Percentiles rank a stretch among this genome's conserved stretches.
These are phyloP conservation scores for Sinella curviseta DNA, from an alignment of 1,140 invertebrate species.

Conservation along the genomic window DNA sequence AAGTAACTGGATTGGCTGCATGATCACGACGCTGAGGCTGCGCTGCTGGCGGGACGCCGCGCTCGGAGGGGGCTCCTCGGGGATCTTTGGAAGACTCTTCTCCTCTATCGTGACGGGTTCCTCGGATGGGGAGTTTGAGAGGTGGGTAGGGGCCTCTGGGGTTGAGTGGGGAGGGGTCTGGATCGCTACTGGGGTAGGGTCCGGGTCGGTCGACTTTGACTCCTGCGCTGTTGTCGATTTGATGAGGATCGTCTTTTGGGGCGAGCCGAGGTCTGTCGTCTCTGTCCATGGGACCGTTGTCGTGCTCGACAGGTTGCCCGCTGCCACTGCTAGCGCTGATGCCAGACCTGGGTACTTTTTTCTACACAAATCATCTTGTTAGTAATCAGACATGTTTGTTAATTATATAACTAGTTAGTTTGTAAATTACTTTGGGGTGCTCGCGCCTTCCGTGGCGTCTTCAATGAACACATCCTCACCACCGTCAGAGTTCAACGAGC, in stretches of 20 bases:
- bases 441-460: conserved; percentile 52
- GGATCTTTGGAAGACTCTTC: conserved; percentile 44
- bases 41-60: conserved; percentile 17
- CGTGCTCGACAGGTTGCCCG: conserved; percentile 1
- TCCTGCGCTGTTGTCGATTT: neutral
- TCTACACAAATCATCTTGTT: conserved; percentile 5
- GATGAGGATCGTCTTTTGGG: conserved; percentile 42
- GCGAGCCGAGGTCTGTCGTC: conserved; percentile 7
- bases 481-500: conserved; percentile 62
- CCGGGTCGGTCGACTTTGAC: neutral
- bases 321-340: neutral
- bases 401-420: neutral
- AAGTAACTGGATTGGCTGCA: conserved; percentile 41
- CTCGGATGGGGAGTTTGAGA: conserved; percentile 32
- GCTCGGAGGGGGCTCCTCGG: conserved; percentile 17
- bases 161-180: conserved; percentile 29
- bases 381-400: neutral
- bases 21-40: conserved; percentile 27
- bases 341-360: conserved; percentile 7
- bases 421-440: conserved; percentile 23
- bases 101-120: conserved; percentile 37
- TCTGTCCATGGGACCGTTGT: conserved; percentile 36
- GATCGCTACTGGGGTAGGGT: neutral
- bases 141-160: conserved; percentile 30
- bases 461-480: conserved; percentile 59